A percentile compares a stretch with the other conserved stretches of the same genome.
Evolutionary conservation across 2,888 invertebrate genomes (phyloP).

Genomic region (Zhuqinia jingwanae): DNA sequence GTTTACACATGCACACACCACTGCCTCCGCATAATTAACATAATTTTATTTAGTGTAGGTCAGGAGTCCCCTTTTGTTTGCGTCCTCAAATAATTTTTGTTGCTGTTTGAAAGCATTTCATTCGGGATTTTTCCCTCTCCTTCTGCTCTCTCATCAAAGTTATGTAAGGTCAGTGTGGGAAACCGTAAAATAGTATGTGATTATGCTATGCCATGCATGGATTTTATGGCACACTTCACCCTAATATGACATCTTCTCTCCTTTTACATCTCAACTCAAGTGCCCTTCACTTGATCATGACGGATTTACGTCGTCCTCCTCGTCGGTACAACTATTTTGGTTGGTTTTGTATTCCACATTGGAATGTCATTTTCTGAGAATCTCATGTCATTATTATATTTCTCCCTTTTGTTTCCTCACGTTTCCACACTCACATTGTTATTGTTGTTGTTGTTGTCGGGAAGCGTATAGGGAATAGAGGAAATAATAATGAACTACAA

Average conservation of each 20-base stretch:
- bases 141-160: too few relatives aligned
- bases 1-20: too few relatives aligned
- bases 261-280: constrained; percentile 19
- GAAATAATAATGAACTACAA: too few relatives aligned
- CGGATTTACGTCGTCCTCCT: constrained; percentile 41
- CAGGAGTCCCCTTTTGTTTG: not conserved
- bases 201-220: too few relatives aligned
- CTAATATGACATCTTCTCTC: too few relatives aligned
- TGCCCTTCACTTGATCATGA: constrained; percentile 42
- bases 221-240: not conserved
- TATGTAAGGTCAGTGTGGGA: constrained; percentile 67
- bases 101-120: too few relatives aligned
- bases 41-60: constrained; percentile 15
- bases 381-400: not conserved
- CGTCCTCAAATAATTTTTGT: too few relatives aligned
- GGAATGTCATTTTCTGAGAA: constrained; percentile 36
- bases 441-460: constrained; percentile 32
- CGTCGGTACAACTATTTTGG: not conserved
- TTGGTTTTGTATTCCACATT: not conserved
- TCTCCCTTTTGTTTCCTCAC: constrained; percentile 41
- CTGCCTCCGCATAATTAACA: too few relatives aligned
- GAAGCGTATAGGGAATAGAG: not conserved
- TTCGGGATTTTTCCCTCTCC: too few relatives aligned
- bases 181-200: constrained; percentile 2
- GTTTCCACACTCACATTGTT: not conserved